Conservation (phyloP, 2,888 invertebrate genomes). For the Parnassius smintheus region DNA sequence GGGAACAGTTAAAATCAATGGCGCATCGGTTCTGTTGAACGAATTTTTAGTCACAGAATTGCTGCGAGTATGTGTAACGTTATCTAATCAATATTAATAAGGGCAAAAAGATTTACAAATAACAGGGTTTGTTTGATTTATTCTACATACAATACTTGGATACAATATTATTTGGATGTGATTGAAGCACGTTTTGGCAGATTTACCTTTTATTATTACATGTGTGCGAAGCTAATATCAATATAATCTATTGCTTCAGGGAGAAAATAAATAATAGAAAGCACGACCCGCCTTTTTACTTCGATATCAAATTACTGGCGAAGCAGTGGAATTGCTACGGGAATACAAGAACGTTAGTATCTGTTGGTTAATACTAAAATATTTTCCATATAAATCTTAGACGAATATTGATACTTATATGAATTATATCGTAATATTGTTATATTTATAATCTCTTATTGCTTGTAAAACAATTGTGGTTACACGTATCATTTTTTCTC, state of each 20-base stretch:
- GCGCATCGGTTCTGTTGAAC: too few relatives aligned
- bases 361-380: background rate
- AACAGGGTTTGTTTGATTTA: conserved; percentile 7
- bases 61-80: too few relatives aligned
- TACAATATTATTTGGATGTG: conserved; percentile 12
- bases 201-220: conserved; percentile 19
- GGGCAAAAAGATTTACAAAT: background rate
- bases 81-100: too few relatives aligned
- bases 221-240: conserved; percentile 18
- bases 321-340: conserved; percentile 72
- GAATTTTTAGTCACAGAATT: too few relatives aligned
- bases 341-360: conserved; percentile 44
- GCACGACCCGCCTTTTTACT: conserved; percentile 69
- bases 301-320: conserved; percentile 62
- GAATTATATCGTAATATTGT: too few relatives aligned
- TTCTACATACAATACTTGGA: background rate
- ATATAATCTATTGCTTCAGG: conserved; percentile 43
- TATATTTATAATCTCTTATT: too few relatives aligned
- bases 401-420: background rate
- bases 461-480: too few relatives aligned
- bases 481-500: too few relatives aligned
- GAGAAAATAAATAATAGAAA: conserved; percentile 58
- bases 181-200: conserved; percentile 16
- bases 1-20: too few relatives aligned
- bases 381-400: background rate